Conservation (phyloP, 2,888 invertebrate genomes). For the Portevinia maculata region DNA sequence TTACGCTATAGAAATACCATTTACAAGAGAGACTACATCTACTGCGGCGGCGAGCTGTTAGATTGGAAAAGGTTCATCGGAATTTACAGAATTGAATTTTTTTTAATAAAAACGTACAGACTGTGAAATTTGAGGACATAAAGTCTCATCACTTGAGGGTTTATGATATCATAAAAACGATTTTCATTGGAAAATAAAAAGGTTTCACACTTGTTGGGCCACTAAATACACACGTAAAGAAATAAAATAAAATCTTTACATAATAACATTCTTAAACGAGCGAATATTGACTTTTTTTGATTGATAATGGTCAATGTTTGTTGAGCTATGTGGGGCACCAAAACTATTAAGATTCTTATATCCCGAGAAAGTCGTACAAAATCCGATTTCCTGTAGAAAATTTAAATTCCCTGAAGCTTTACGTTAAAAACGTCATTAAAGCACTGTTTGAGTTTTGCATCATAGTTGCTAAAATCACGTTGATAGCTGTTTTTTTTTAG, state of each 20-base stretch:
- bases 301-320: no score
- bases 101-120: not conserved
- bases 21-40: not conserved
- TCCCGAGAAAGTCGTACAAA: no score
- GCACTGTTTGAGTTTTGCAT: no score
- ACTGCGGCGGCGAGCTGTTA: no score
- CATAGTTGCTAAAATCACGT: no score
- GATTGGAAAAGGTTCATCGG: conserved; percentile 14
- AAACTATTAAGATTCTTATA: no score
- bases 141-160: conserved; percentile 20
- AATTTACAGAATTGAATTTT: conserved; percentile 23
- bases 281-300: not conserved
- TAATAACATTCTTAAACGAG: not conserved
- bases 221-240: not conserved
- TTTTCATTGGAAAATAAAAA: conserved; percentile 22
- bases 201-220: not conserved
- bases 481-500: no score
- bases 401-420: no score
- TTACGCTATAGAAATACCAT: conserved; percentile 9
- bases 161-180: conserved; percentile 3
- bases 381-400: no score
- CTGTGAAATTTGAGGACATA: conserved; percentile 12
- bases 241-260: not conserved
- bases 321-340: no score
- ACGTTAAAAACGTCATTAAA: no score